Evolutionary conservation across 2,888 invertebrate genomes (phyloP).

Genomic region (Mimas tiliae): DNA sequence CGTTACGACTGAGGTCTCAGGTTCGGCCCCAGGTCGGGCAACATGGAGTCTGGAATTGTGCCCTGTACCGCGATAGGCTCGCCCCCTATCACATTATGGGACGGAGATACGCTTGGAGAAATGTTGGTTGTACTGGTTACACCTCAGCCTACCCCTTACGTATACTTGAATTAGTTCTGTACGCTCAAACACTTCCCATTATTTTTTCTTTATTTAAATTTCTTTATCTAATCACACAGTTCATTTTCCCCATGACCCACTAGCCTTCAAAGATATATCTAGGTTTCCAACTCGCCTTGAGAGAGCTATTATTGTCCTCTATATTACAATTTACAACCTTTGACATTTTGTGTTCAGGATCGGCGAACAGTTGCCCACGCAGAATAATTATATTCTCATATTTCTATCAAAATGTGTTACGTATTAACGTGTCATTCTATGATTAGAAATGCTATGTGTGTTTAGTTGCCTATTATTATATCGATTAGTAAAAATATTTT

Average conservation of each 20-base stretch:
- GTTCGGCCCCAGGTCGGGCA: too few species aligned
- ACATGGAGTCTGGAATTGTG: too few species aligned
- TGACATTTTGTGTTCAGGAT: constrained; percentile 20
- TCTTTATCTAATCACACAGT: neutral
- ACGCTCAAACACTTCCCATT: neutral
- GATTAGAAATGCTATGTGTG: neutral
- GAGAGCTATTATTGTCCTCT: constrained; percentile 10
- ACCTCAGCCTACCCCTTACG: too few species aligned
- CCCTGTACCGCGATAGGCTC: too few species aligned
- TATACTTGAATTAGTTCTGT: too few species aligned
- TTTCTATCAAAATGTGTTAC: constrained; percentile 13
- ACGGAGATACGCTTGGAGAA: too few species aligned
- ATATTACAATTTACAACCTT: constrained; percentile 16
- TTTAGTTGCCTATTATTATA: too few species aligned
- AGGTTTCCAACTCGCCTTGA: constrained; percentile 10
- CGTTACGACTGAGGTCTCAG: too few species aligned
- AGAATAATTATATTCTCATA: constrained; percentile 5
- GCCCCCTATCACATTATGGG: too few species aligned
- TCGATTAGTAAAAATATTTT: neutral
- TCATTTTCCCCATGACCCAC: constrained; percentile 13
- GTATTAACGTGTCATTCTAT: constrained; percentile 1
- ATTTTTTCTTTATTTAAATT: neutral
- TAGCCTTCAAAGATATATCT: constrained; percentile 19
- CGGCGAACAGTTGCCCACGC: constrained; percentile 13
- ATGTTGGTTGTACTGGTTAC: too few species aligned